Evolutionary conservation across 2,113 vertebrate species (phyloP).

Genomic region (Edolisoma coerulescens): DNA sequence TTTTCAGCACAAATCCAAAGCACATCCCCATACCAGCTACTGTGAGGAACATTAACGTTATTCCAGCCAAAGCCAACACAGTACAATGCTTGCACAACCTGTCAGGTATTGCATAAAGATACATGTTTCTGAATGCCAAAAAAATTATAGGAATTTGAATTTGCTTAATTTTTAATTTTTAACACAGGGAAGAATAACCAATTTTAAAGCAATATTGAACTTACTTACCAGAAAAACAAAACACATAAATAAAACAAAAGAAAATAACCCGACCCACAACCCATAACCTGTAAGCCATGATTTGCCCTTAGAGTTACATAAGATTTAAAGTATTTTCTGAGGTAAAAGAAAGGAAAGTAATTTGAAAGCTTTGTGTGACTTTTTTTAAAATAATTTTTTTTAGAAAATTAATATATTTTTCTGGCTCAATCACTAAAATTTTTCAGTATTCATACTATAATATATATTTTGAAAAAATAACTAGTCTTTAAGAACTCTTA

Average conservation of each 20-base stretch:
- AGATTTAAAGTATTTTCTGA: background rate
- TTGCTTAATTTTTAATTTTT: background rate
- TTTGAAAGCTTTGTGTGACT: background rate
- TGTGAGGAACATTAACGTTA: background rate
- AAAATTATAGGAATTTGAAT: background rate
- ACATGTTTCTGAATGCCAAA: background rate
- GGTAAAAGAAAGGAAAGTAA: background rate
- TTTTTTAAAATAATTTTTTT: background rate
- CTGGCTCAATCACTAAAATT: background rate
- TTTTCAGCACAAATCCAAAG: background rate
- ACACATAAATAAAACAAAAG: background rate
- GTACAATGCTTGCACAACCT: background rate
- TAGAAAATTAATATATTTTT: background rate
- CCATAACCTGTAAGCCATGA: background rate
- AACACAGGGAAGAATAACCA: background rate
- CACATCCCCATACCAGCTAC: background rate
- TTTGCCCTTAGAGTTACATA: background rate
- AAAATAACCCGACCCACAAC: rapidly evolving
- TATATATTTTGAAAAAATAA: background rate
- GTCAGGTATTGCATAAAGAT: background rate
- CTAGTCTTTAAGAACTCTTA: background rate
- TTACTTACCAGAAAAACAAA: background rate
- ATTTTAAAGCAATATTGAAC: background rate
- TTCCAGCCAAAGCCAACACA: background rate
- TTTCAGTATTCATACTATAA: background rate